Evolutionary conservation across 2,797 vertebrate species (phyloP).

Genomic region (Pygocentrus nattereri): DNA sequence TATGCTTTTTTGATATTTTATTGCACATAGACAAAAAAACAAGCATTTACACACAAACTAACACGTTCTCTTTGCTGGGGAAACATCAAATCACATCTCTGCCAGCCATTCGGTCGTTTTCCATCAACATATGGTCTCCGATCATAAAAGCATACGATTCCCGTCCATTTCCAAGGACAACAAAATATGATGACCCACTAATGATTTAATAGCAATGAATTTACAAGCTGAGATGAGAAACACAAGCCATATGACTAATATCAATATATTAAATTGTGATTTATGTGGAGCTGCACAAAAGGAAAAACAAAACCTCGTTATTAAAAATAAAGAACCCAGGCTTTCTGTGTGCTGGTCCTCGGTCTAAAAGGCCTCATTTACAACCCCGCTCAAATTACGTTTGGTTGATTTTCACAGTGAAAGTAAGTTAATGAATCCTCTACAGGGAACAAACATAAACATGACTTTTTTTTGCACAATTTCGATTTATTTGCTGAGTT

Average conservation of each 20-base stretch:
- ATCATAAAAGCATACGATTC: not conserved
- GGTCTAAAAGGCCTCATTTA: no score
- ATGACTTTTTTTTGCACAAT: no score
- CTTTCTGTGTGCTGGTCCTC: no score
- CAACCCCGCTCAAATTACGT: no score
- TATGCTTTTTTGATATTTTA: not conserved
- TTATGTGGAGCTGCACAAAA: not conserved
- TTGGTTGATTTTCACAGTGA: no score
- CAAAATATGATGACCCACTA: not conserved
- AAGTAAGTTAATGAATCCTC: no score
- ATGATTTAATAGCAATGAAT: constrained; percentile 21
- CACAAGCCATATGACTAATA: constrained; percentile 3
- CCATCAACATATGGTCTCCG: constrained; percentile 8
- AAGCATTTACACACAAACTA: not conserved
- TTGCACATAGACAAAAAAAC: not conserved
- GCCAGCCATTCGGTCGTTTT: not conserved
- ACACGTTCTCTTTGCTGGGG: not conserved
- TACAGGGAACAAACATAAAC: no score
- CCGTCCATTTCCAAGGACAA: not conserved
- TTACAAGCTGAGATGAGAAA: constrained; percentile 9
- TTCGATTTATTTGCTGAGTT: no score
- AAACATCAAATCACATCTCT: not conserved
- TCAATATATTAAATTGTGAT: constrained; percentile 1
- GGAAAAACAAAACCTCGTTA: no score
- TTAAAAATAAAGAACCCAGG: no score